Evolutionary conservation across 2,888 invertebrate species (phyloP).

Genomic region (Drosophila tanythrix): DNA sequence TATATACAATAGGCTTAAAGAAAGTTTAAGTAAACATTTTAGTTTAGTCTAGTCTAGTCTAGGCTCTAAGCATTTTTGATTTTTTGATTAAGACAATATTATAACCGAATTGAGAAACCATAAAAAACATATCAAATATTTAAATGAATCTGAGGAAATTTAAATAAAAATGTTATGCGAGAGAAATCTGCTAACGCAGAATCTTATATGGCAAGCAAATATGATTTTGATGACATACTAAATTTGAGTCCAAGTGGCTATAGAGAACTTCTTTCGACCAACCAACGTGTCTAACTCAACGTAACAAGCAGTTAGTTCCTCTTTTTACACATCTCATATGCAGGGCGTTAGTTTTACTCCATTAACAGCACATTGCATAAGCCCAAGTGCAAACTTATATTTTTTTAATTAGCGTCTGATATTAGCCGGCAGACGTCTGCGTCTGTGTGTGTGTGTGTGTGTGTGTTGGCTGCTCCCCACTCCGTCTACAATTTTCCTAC

Average conservation of each 20-base stretch:
- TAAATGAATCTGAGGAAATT: neutral
- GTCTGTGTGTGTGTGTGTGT: neutral
- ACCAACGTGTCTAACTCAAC: neutral
- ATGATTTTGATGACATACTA: too few relatives aligned
- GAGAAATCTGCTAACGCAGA: neutral
- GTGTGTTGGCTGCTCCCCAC: neutral
- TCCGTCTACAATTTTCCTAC: neutral
- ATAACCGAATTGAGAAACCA: neutral
- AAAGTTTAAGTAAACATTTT: neutral
- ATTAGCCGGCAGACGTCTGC: slow-evolving; percentile 10
- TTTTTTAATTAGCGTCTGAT: slow-evolving; percentile 40
- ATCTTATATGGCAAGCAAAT: neutral
- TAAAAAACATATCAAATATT: neutral
- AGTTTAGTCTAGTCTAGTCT: neutral
- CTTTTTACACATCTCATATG: neutral
- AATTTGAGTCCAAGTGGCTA: neutral
- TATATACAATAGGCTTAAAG: neutral
- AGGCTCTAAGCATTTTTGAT: neutral
- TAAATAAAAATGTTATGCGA: neutral
- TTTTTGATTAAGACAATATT: neutral
- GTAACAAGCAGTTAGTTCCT: neutral
- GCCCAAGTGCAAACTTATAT: slow-evolving; percentile 48
- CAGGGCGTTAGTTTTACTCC: slow-evolving; percentile 14
- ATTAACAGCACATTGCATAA: slow-evolving; percentile 54
- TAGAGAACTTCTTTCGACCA: neutral